Percentiles rank a stretch among this genome's conserved stretches.
Conservation (phyloP, 2,113 vertebrate genomes). For the Clarias batrachus region DNA sequence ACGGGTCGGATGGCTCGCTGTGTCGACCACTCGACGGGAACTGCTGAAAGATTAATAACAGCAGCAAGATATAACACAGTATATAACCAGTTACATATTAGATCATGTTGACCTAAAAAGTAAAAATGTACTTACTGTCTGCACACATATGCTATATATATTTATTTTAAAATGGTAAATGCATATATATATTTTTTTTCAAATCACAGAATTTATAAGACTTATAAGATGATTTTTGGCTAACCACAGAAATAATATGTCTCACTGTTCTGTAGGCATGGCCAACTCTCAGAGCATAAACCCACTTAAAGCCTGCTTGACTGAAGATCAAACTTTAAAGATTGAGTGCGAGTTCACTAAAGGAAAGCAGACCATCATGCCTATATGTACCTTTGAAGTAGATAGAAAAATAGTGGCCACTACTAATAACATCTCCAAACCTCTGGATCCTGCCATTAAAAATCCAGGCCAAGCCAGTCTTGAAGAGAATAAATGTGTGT, state of each 20-base stretch:
- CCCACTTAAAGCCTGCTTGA: constrained; percentile 62
- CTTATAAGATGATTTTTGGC: neutral
- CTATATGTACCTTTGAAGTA: constrained; percentile 64
- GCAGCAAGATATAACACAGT: too few relatives aligned
- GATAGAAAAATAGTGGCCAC: constrained; percentile 63
- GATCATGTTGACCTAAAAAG: too few relatives aligned
- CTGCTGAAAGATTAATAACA: too few relatives aligned
- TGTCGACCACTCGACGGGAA: too few relatives aligned
- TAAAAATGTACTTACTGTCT: neutral
- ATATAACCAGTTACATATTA: too few relatives aligned
- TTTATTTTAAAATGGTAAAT: too few relatives aligned
- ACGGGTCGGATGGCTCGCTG: too few relatives aligned
- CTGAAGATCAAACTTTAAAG: constrained; percentile 62
- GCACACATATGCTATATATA: too few relatives aligned
- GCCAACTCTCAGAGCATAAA: constrained; percentile 64
- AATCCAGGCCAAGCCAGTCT: constrained; percentile 58
- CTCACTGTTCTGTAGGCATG: constrained; percentile 57
- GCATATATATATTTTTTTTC: neutral
- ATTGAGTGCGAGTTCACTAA: constrained; percentile 67
- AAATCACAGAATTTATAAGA: neutral
- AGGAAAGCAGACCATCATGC: constrained; percentile 36
- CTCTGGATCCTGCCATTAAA: constrained; percentile 62
- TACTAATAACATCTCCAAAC: constrained; percentile 46
- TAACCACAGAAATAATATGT: constrained; percentile 1
- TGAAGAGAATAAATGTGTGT: constrained; percentile 56